Conservation (phyloP, 1,140 invertebrate genomes). For the Trichogramma pretiosum region DNA sequence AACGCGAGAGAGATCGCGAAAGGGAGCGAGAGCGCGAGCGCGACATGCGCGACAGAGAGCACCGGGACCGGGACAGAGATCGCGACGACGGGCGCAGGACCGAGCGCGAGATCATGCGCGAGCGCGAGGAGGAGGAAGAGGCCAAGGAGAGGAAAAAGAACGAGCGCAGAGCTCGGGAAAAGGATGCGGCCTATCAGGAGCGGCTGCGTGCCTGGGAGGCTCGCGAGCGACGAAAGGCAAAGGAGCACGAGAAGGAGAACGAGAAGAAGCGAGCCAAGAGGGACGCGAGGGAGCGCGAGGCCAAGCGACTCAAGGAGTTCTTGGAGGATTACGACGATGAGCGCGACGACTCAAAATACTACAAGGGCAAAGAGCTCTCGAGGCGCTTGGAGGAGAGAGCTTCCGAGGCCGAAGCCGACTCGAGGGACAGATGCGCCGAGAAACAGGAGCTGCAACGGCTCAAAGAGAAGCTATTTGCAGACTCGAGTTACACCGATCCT, state of each 20-base stretch:
- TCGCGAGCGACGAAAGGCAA: conserved; percentile 82
- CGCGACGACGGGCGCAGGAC: conserved; percentile 49
- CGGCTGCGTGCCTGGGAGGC: conserved; percentile 80
- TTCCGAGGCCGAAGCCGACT: conserved; percentile 85
- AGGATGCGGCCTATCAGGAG: conserved; percentile 90
- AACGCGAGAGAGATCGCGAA: conserved; percentile 24
- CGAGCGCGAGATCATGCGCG: conserved; percentile 56
- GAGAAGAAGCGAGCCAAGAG: conserved; percentile 76
- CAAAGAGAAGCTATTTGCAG: conserved; percentile 70
- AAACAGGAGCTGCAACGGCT: conserved; percentile 88
- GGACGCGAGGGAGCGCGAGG: conserved; percentile 80
- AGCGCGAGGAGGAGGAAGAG: conserved; percentile 87
- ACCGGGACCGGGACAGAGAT: conserved; percentile 37
- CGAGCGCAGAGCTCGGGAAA: conserved; percentile 84
- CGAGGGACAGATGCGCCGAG: conserved; percentile 80
- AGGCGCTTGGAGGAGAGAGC: conserved; percentile 81
- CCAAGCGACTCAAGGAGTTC: conserved; percentile 91
- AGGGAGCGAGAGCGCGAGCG: conserved; percentile 30
- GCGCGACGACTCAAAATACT: conserved; percentile 92
- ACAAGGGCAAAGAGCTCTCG: conserved; percentile 86
- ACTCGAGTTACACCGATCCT: conserved; percentile 66
- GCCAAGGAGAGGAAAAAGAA: conserved; percentile 79
- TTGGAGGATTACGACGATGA: conserved; percentile 98
- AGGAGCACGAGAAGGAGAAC: conserved; percentile 86
- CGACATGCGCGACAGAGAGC: conserved; percentile 26